Conservation (phyloP, 2,888 invertebrate genomes). For the Agonopterix alstromeriana region DNA sequence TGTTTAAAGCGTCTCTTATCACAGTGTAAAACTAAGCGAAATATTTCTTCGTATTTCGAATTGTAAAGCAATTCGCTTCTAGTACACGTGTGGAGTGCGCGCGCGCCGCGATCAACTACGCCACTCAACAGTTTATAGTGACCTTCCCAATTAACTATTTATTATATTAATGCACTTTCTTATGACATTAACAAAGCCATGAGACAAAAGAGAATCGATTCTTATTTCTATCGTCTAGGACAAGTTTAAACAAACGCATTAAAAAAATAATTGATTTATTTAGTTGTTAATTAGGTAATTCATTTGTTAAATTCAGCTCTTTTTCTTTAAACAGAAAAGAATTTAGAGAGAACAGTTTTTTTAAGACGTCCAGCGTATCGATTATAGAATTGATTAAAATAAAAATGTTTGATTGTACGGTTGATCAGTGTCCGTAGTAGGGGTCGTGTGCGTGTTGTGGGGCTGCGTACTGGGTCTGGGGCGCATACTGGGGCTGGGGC, state of each 20-base stretch:
- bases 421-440: constrained; percentile 47
- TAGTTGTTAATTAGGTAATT: background rate
- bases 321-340: constrained; percentile 27
- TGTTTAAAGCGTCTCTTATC: constrained; percentile 25
- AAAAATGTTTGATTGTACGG: constrained; percentile 4
- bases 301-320: constrained; percentile 7
- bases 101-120: constrained; percentile 65
- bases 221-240: background rate
- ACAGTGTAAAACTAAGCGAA: constrained; percentile 66
- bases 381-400: constrained; percentile 6
- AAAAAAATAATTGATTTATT: constrained; percentile 1
- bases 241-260: background rate
- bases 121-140: constrained; percentile 44
- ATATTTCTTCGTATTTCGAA: constrained; percentile 47
- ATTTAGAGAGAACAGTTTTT: constrained; percentile 19
- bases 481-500: constrained; percentile 7
- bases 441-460: constrained; percentile 37
- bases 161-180: constrained; percentile 74
- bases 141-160: constrained; percentile 73
- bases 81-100: constrained; percentile 69
- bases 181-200: constrained; percentile 43
- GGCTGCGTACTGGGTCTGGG: constrained; percentile 8
- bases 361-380: constrained; percentile 14
- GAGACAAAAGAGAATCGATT: background rate
- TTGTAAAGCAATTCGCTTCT: constrained; percentile 64